Evolutionary conservation across 2,888 invertebrate species (phyloP), one percentile per base, ranked within the genome.

Genomic region (Sphecodes monilicornis): DNA sequence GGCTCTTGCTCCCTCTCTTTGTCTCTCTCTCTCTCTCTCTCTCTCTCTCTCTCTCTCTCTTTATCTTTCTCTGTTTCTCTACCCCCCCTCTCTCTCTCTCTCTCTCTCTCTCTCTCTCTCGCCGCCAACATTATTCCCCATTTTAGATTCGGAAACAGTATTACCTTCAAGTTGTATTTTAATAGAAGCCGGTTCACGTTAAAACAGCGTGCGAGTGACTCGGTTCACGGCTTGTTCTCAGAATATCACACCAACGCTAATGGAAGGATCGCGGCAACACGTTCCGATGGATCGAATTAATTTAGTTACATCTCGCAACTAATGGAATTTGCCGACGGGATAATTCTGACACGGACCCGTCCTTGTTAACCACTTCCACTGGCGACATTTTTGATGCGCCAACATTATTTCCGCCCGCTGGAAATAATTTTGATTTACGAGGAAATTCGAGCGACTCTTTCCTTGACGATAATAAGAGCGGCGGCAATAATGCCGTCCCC

Each of bases 161-260:
- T 79, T 83, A 83, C 68, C 75, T 70, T 74, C 82, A 66, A 54
- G 54, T n/a, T 54, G 54, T 54, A 54, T 54, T 54, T 75, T 83
- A 84, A 78, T 75, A 75, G 70, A 84, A 74, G 84, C 82, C 82
- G 54, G 78, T 82, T 82, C 46, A 64, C 77, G 70, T 46, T 57
- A 77, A 54, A 70, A 18, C 80, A 64, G 0, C 18, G 66, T 22
- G 39, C 13, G 41, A 50, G 32, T 46, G 76, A 41, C 26, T 69
- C 29, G n/a, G 16, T 36, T 69, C 60, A 54, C 54, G 54, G 54
- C 54, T 54, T n/a, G 54, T 74, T 78, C 73, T 57, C 22, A 36
- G 78, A 82, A 64, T 71, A 82, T 82, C 76, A 18, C 81, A 72
- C 66, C n/a, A 76, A 69, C 76, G 72, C 11, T 83, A 81, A 83